A percentile compares a stretch with the other conserved stretches of the same genome.
Conservation (phyloP, 2,888 invertebrate genomes). For the Tetragnatha montana region DNA sequence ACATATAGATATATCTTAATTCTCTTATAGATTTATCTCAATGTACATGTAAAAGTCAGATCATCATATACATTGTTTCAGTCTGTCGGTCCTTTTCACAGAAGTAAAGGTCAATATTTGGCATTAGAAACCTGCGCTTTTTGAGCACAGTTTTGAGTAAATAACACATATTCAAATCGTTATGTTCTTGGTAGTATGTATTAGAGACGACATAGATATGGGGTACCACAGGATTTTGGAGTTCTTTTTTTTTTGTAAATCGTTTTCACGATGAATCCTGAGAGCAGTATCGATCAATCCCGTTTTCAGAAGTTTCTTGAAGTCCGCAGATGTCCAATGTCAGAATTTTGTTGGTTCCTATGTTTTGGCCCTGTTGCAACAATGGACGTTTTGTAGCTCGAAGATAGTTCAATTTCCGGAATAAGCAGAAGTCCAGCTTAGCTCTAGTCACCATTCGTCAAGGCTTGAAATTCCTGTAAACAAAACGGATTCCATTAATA, state of each 20-base stretch:
- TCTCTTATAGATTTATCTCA: conserved; percentile 63
- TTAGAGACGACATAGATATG: conserved; percentile 64
- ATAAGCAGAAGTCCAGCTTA: conserved; percentile 26
- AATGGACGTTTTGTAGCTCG: conserved; percentile 67
- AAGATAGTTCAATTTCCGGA: conserved; percentile 28
- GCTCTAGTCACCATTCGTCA: conserved; percentile 46
- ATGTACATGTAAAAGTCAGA: conserved; percentile 59
- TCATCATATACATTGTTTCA: conserved; percentile 32
- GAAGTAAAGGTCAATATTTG: conserved; percentile 55
- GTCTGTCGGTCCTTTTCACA: conserved; percentile 13
- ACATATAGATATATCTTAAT: conserved; percentile 55
- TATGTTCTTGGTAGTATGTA: conserved; percentile 13
- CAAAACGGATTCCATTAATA: neutral
- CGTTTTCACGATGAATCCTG: conserved; percentile 53
- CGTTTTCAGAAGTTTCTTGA: conserved; percentile 5
- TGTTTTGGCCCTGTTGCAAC: conserved; percentile 66
- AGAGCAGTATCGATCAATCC: conserved; percentile 55
- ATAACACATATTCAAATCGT: conserved; percentile 52
- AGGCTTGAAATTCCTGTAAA: conserved; percentile 50
- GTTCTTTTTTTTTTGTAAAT: conserved; percentile 37
- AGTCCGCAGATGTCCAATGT: conserved; percentile 29
- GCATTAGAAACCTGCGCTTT: conserved; percentile 51
- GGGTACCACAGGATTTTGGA: conserved; percentile 46
- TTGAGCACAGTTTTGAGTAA: conserved; percentile 46
- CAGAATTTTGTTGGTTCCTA: conserved; percentile 43